Percentiles rank a stretch among this genome's conserved stretches.
Conservation (phyloP, 2,113 vertebrate genomes). For the Platysternon megacephalum region DNA sequence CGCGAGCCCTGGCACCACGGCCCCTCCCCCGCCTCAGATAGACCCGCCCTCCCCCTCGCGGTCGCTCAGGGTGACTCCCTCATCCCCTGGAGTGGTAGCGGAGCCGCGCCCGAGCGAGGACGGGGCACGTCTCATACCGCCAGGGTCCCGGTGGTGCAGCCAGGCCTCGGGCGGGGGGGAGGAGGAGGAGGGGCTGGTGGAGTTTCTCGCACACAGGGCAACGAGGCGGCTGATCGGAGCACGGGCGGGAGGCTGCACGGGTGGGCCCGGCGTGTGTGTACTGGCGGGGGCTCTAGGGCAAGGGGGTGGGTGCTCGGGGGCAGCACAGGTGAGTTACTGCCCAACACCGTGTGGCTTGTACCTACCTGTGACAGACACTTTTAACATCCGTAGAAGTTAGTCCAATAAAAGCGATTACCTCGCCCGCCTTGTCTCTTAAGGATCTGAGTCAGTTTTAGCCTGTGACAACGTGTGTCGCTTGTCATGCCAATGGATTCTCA, state of each 20-base stretch:
- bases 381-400: neutral
- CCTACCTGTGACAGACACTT: neutral
- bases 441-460: neutral
- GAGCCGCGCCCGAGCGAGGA: neutral
- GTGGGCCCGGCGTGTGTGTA: too few relatives aligned
- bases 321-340: too few relatives aligned
- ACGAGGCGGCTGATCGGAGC: too few relatives aligned
- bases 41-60: neutral
- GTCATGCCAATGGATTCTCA: neutral
- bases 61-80: neutral
- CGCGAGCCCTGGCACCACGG: neutral
- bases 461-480: neutral
- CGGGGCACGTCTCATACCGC: neutral
- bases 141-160: neutral
- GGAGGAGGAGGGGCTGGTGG: neutral
- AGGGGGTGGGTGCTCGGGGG: too few relatives aligned
- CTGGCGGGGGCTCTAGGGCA: too few relatives aligned
- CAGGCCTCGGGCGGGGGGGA: too few relatives aligned
- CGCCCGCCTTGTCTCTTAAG: neutral
- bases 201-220: too few relatives aligned
- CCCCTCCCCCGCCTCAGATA: accelerated
- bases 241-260: too few relatives aligned
- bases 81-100: neutral
- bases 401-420: neutral
- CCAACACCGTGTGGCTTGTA: neutral